Conservation (phyloP, 2,113 vertebrate species). For the Orientallactaga bullata region DNA sequence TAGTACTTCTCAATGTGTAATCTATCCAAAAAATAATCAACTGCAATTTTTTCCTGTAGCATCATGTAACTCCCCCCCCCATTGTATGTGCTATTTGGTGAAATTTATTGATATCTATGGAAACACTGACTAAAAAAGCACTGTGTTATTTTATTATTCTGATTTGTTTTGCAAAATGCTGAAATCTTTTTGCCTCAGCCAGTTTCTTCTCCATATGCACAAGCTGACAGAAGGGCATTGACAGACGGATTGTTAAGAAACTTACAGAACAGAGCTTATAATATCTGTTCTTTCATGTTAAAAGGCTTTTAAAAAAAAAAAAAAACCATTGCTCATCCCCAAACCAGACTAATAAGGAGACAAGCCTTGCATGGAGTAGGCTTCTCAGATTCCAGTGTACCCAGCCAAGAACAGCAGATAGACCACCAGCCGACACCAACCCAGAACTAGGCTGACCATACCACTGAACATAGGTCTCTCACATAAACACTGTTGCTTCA, state of each 20-base stretch:
- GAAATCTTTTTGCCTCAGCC: background rate
- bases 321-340: no score
- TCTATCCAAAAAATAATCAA: constrained; percentile 9
- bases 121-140: background rate
- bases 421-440: no score
- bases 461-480: no score
- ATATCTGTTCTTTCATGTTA: constrained; percentile 55
- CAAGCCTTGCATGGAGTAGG: no score
- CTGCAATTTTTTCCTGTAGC: background rate
- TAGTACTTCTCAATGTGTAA: background rate
- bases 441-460: no score
- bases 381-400: no score
- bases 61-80: background rate
- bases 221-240: constrained; percentile 23
- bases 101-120: background rate
- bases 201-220: constrained; percentile 18
- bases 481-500: no score
- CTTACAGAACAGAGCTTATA: background rate
- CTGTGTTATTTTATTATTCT: background rate
- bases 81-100: background rate
- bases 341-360: no score
- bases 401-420: no score
- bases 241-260: constrained; percentile 54
- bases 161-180: background rate
- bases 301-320: constrained; percentile 51